Base-by-base conservation (phyloP, 2,797 vertebrate genomes). In the Crocodylus rhombifer region DNA sequence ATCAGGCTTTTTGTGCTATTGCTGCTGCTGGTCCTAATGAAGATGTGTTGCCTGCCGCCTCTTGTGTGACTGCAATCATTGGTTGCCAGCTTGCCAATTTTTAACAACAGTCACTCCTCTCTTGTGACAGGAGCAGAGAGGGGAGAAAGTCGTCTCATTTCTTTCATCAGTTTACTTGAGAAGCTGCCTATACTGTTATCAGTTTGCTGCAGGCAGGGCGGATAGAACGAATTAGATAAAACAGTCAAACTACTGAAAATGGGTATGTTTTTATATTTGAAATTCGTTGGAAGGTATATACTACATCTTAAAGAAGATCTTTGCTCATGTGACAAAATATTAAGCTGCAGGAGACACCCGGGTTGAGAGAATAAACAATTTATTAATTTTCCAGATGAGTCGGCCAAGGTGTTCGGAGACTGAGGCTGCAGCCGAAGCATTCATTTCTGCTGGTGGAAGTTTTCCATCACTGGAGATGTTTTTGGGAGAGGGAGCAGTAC, bases 121-220 rank as follows among this genome's bases (percentile, higher is more conserved):
- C 57, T 69, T n/a, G 82, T 87, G 55, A 74, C 16, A 76, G 71
- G 74, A 88, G 60, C 61, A 67, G 77, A 84, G 88, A 86, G 60
- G 84, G 73, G 3, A 86, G 76, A 71, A 75, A 61, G 0, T 8
- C 0, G 3, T 3, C 1, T 0, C 90, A 26, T 82, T 91, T 85
- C 18, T 33, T 62, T 73, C 87, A 57, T 74, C 36, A 58, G 18
- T 94, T 97, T 85, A 25, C 81, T 84, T 42, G 17, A 51, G 88
- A 67, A 62, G 16, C 61, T 84, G 61, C 83, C 97, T 92, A 88
- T 77, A 42, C 93, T 91, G 81, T 80, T 91, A 69, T 63, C 55
- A 73, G 16, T 91, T 95, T 61, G 15, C 56, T 80, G 85, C 15
- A 84, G 82, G 69, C n/a, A 1, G 36, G 36, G 71, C 82, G 88